phyloP scores from a whole-genome alignment of 1,140 invertebrate species.

The Aphaenogaster rudis region DNA sequence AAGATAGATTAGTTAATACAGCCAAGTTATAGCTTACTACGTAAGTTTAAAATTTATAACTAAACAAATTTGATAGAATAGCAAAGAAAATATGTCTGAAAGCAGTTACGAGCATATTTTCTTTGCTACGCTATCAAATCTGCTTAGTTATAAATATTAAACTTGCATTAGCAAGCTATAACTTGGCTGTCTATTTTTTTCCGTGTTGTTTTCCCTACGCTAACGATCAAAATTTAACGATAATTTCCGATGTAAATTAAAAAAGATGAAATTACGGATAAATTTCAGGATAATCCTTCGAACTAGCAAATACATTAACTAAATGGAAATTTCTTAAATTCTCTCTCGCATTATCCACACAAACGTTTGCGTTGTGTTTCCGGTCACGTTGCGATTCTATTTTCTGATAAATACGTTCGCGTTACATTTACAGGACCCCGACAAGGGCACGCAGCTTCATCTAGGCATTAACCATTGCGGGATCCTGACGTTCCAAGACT shows the following conservation, averaged over 20 bases:
- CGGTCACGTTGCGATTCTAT: slow-evolving; percentile 12
- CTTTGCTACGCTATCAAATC: too few species aligned
- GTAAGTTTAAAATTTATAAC: too few species aligned
- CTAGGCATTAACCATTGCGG: slow-evolving; percentile 98
- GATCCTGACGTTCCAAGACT: slow-evolving; percentile 97
- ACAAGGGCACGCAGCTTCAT: slow-evolving; percentile 94
- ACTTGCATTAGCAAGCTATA: too few species aligned
- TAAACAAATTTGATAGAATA: too few species aligned
- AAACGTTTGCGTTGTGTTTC: background rate
- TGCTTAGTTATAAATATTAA: too few species aligned
- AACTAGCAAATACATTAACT: background rate
- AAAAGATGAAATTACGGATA: background rate
- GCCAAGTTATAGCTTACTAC: too few species aligned
- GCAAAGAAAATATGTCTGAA: too few species aligned
- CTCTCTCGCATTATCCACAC: background rate
- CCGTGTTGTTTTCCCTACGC: background rate
- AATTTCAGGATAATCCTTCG: background rate
- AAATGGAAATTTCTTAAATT: slow-evolving; percentile 1
- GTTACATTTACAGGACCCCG: slow-evolving; percentile 91
- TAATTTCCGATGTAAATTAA: background rate
- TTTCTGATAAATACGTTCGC: slow-evolving; percentile 36
- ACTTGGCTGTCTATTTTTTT: too few species aligned
- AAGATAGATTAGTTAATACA: too few species aligned
- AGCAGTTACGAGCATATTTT: too few species aligned
- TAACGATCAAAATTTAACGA: background rate